These are phyloP conservation scores for Astropecten irregularis DNA, from an alignment of 53 echinoderm and acorn worm genomes.

Conservation along the genomic window DNA sequence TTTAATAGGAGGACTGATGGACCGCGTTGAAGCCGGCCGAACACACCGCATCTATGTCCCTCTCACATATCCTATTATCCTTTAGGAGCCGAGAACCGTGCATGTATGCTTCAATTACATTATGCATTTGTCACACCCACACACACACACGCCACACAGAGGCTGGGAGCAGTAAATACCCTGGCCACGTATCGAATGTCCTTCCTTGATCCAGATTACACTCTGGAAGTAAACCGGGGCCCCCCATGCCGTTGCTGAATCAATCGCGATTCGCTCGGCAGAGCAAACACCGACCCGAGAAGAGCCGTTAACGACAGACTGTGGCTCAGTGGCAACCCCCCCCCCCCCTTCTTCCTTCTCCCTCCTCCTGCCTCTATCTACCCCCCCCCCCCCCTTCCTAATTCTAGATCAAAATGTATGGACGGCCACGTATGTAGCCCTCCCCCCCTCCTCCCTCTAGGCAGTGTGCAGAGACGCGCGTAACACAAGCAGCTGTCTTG, in stretches of 20 bases:
- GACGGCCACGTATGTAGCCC: slow-evolving; percentile 37
- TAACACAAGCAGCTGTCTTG: slow-evolving; percentile 56
- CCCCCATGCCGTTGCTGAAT: slow-evolving; percentile 21
- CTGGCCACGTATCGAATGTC: slow-evolving; percentile 16
- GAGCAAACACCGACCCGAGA: slow-evolving; percentile 48
- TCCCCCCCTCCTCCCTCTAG: background rate
- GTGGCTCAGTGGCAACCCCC: background rate
- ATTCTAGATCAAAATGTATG: slow-evolving; percentile 34
- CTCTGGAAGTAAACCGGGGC: slow-evolving; percentile 44
- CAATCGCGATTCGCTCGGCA: slow-evolving; percentile 51
- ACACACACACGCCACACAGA: no score
- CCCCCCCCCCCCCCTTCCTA: background rate
- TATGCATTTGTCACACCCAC: slow-evolving; percentile 45
- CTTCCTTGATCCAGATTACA: slow-evolving; percentile 55
- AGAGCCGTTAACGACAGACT: slow-evolving; percentile 46
- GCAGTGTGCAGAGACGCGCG: background rate
- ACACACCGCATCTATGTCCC: no score
- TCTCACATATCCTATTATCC: slow-evolving; percentile 10
- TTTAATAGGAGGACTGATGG: no score
- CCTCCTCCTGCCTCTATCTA: background rate
- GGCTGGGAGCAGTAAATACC: slow-evolving; percentile 24
- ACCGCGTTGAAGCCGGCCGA: no score
- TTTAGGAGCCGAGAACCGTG: background rate
- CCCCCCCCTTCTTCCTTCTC: background rate
- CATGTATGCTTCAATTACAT: slow-evolving; percentile 20